Conservation (phyloP, 1,140 invertebrate genomes). For the Drosophila saltans region DNA sequence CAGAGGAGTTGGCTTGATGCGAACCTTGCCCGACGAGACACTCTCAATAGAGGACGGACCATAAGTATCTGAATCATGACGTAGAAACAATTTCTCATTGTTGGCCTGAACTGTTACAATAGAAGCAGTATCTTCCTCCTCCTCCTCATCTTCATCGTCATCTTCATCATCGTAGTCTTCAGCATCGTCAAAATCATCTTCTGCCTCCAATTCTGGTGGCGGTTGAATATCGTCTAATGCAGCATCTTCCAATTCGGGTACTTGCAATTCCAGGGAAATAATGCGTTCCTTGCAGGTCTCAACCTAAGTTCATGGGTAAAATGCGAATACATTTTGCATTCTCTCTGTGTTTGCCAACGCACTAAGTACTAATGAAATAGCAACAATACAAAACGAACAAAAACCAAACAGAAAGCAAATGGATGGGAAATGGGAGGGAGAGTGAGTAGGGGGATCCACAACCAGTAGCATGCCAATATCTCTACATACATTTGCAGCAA, state of each 20-base stretch:
- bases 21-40: slow-evolving; percentile 66
- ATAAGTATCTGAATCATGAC: slow-evolving; percentile 66
- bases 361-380: slow-evolving; percentile 60
- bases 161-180: slow-evolving; percentile 43
- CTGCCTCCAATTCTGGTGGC: slow-evolving; percentile 49
- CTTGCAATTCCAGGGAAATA: slow-evolving; percentile 90
- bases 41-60: slow-evolving; percentile 81
- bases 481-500: slow-evolving; percentile 3
- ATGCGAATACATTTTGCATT: slow-evolving; percentile 67
- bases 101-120: slow-evolving; percentile 80
- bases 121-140: slow-evolving; percentile 79
- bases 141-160: slow-evolving; percentile 57
- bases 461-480: slow-evolving; percentile 42
- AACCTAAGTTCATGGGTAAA: slow-evolving; percentile 86
- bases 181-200: slow-evolving; percentile 53
- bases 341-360: slow-evolving; percentile 42
- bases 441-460: slow-evolving; percentile 28
- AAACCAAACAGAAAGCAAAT: slow-evolving; percentile 28
- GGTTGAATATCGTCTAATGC: slow-evolving; percentile 68
- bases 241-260: slow-evolving; percentile 70
- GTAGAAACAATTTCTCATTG: slow-evolving; percentile 77
- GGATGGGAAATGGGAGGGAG: background rate
- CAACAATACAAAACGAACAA: slow-evolving; percentile 25
- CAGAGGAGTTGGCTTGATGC: slow-evolving; percentile 70
- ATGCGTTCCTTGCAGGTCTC: slow-evolving; percentile 95